Evolutionary conservation across 2,888 invertebrate genomes (phyloP).

Genomic region (Invenusta paracnida): DNA sequence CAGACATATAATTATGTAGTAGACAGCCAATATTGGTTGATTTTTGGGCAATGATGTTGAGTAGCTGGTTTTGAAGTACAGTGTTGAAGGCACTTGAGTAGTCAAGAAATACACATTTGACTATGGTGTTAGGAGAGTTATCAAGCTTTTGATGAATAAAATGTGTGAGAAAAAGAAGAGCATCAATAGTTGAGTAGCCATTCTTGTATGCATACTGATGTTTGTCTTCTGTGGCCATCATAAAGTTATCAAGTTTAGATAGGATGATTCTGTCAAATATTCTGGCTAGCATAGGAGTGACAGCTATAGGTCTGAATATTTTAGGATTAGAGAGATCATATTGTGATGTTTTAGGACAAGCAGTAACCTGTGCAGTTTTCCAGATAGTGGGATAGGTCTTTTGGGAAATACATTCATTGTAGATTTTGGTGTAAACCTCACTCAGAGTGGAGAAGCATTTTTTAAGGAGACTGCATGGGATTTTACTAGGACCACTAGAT

Average conservation of each 20-base stretch:
- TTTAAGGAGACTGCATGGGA: slow-evolving; percentile 7
- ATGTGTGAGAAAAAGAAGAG: slow-evolving; percentile 1
- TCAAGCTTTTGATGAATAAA: not conserved
- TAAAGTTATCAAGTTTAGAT: not conserved
- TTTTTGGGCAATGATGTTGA: slow-evolving; percentile 17
- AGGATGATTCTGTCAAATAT: not conserved
- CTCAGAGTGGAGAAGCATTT: not conserved
- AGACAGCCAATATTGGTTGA: not conserved
- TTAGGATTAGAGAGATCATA: not conserved
- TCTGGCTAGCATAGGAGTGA: slow-evolving; percentile 6
- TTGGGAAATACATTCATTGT: slow-evolving; percentile 10
- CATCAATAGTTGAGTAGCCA: slow-evolving; percentile 8
- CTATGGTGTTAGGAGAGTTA: not conserved
- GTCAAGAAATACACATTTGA: slow-evolving; percentile 17
- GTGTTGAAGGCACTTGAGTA: slow-evolving; percentile 8
- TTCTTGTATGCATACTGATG: slow-evolving; percentile 8
- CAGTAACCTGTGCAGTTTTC: slow-evolving; percentile 14
- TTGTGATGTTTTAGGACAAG: not conserved
- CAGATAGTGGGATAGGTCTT: not conserved
- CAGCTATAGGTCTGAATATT: slow-evolving; percentile 2
- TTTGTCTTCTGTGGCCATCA: slow-evolving; percentile 1
- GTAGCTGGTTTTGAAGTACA: slow-evolving; percentile 7
- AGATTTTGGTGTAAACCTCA: slow-evolving; percentile 9
- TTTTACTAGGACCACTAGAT: slow-evolving; percentile 29
- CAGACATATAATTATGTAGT: slow-evolving; percentile 5